Conservation (phyloP, 2,113 vertebrate genomes). For the Panthera leo region DNA sequence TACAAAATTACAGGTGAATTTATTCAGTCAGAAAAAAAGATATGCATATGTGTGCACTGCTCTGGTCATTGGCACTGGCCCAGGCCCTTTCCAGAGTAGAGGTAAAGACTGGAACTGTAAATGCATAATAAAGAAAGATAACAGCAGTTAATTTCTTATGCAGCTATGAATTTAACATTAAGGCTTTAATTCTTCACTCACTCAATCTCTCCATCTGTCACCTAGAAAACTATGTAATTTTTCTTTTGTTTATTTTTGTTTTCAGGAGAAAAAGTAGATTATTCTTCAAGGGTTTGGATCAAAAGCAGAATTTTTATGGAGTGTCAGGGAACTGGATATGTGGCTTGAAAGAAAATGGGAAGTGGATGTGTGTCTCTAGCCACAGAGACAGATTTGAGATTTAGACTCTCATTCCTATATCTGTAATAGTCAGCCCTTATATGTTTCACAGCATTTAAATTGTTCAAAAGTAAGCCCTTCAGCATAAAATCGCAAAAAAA, state of each 20-base stretch:
- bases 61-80: not conserved
- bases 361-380: not conserved
- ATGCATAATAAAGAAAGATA: not conserved
- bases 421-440: not conserved
- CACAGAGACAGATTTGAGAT: not conserved
- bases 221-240: not conserved
- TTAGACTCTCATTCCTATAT: not conserved
- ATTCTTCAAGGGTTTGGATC: not conserved
- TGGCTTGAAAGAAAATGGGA: not conserved
- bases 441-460: not conserved
- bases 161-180: not conserved
- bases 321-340: not conserved
- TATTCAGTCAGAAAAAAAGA: not conserved
- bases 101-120: not conserved
- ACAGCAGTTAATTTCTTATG: not conserved
- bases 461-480: not conserved
- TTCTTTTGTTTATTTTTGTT: constrained; percentile 20
- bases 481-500: not conserved
- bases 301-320: not conserved
- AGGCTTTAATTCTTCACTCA: not conserved
- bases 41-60: not conserved
- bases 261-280: not conserved
- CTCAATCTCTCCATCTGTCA: not conserved
- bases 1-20: not conserved
- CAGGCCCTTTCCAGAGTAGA: not conserved